Evolutionary conservation across 2,113 vertebrate genomes (phyloP), one percentile per base, ranked within the genome.

Genomic region (Austrofundulus limnaeus): DNA sequence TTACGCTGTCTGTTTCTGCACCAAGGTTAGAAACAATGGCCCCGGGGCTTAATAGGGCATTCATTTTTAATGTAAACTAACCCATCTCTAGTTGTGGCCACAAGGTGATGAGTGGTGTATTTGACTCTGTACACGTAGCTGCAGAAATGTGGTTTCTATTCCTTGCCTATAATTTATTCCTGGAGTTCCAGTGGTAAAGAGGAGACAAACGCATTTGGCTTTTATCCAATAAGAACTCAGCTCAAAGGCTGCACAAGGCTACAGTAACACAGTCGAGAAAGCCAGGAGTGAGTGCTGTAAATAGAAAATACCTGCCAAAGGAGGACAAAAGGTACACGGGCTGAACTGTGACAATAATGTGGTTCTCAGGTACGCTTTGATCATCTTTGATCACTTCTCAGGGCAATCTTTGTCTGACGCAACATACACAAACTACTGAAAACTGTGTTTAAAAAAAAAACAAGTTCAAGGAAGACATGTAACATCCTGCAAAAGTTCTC

Each of bases 51-150:
- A 79, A 77, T 67, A 80, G 84, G 53, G 82, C 82, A 85, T 85
- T 86, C 74, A 85, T 82, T 91, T 89, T 90, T 90, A 90, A 91
- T 87, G 82, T 86, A 89, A 89, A 90, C 83, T 77, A 86, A 88
- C 77, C 65, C 74, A 70, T 85, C 78, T 85, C 71, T 85, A 70
- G 83, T 86, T 61, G 74, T 79, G 85, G 81, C 75, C 79, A 82
- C 62, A 67, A 73, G 76, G 83, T 79, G 74, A 87, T 65, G 72
- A 90, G 80, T 76, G 51, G 76, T 78, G 78, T 64, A 51, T 65
- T 80, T 79, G 78, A 85, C 65, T 78, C 51, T 46, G 31, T 34
- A 25, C 23, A 49, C 53, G 61, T 39, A 16, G 51, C 41, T 38
- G 60, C 66, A 70, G 53, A 61, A 78, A 72, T 48, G 65, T 23